Evolutionary conservation across 1,140 invertebrate genomes (phyloP).

Genomic region (Penaeus vannamei): DNA sequence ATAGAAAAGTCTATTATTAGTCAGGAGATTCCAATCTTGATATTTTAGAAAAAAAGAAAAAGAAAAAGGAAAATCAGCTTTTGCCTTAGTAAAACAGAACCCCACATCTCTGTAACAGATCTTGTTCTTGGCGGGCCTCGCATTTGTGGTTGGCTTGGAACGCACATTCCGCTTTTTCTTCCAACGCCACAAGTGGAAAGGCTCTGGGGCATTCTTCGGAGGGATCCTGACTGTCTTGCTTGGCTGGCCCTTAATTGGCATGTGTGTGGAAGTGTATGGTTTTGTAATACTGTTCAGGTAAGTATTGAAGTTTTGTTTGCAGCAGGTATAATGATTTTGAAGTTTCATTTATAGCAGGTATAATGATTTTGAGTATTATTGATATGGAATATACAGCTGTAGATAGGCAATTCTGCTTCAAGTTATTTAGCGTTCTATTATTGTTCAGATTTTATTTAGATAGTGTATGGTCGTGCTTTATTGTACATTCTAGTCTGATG

Average conservation of each 20-base stretch:
- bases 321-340: not conserved
- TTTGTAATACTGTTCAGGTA: slow-evolving; percentile 79
- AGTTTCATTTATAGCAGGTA: not conserved
- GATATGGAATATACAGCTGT: too few relatives aligned
- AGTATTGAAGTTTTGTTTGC: slow-evolving; percentile 31
- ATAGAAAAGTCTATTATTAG: too few relatives aligned
- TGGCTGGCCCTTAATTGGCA: slow-evolving; percentile 96
- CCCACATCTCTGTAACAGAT: slow-evolving; percentile 73
- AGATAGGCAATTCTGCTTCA: not conserved
- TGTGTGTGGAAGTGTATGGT: slow-evolving; percentile 91
- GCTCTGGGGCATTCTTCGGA: slow-evolving; percentile 92
- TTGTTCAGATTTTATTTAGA: not conserved
- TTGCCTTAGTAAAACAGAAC: slow-evolving; percentile 18
- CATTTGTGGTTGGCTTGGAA: slow-evolving; percentile 96
- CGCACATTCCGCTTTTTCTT: slow-evolving; percentile 98
- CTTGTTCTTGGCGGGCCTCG: slow-evolving; percentile 94
- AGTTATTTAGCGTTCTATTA: not conserved
- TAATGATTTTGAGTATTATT: not conserved
- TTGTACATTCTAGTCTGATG: not conserved
- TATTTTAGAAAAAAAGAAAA: not conserved
- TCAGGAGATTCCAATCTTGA: not conserved
- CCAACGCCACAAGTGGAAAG: slow-evolving; percentile 96
- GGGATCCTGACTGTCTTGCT: slow-evolving; percentile 95
- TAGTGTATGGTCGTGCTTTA: too few relatives aligned
- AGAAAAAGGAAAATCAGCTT: not conserved